A percentile compares a stretch with the other conserved stretches of the same genome.
Conservation (phyloP, 2,113 vertebrate species). For the Vimba vimba region DNA sequence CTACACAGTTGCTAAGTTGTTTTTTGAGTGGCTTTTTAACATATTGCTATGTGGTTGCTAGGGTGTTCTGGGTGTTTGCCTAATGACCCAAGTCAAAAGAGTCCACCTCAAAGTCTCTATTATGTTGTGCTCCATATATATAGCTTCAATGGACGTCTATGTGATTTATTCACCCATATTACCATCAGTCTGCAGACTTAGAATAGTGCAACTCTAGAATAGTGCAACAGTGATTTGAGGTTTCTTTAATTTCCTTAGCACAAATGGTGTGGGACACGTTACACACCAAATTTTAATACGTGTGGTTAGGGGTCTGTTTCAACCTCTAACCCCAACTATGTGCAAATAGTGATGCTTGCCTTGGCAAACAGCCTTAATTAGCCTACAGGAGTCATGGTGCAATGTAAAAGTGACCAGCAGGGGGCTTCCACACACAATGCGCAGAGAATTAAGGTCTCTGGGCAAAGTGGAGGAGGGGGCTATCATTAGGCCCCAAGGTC, state of each 20-base stretch:
- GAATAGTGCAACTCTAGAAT: background rate
- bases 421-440: constrained; percentile 4
- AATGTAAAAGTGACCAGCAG: constrained; percentile 22
- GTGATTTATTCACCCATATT: background rate
- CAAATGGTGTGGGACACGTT: background rate
- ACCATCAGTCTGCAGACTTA: background rate
- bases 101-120: background rate
- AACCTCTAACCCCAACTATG: background rate
- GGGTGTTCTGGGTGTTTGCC: background rate
- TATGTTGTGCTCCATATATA: background rate
- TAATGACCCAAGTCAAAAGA: background rate
- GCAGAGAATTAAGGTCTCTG: background rate
- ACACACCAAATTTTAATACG: background rate
- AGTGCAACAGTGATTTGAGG: background rate
- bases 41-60: background rate
- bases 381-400: background rate
- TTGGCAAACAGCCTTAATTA: background rate
- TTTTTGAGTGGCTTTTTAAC: background rate
- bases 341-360: background rate
- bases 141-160: background rate
- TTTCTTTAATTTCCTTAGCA: background rate
- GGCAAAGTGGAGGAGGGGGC: background rate
- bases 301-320: background rate
- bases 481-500: constrained; percentile 7
- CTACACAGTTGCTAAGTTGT: background rate